Conservation (phyloP, 2,888 invertebrate species). For the Dryomyza anilis region DNA sequence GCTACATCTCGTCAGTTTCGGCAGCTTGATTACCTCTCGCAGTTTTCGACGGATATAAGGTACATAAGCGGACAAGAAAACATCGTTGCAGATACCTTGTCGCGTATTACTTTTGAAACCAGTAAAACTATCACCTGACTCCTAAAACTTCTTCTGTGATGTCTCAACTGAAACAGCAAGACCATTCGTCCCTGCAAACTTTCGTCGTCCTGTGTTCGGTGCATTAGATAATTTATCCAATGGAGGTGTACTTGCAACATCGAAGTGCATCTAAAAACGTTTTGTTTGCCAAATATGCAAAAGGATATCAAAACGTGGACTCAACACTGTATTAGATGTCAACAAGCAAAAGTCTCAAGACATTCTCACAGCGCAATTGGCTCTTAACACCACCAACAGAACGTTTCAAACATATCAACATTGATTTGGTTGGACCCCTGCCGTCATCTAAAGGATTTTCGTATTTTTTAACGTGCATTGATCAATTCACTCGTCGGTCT, state of each 20-base stretch:
- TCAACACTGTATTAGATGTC: conserved; percentile 29
- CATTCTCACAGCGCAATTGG: too few species aligned
- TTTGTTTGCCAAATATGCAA: background rate
- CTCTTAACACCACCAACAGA: background rate
- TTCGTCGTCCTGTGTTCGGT: too few species aligned
- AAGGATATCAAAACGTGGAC: background rate
- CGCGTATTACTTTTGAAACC: background rate
- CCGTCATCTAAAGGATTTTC: background rate
- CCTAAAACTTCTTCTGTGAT: background rate
- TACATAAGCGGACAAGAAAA: conserved; percentile 24
- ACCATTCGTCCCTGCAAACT: too few species aligned
- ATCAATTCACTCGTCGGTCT: background rate
- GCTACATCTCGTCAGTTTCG: conserved; percentile 14
- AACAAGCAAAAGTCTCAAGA: conserved; percentile 37
- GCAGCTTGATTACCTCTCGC: conserved; percentile 8
- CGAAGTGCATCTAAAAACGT: background rate
- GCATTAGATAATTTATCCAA: too few species aligned
- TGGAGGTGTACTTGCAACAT: too few species aligned
- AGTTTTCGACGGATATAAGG: conserved; percentile 24
- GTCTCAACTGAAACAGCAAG: background rate
- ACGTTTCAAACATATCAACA: background rate
- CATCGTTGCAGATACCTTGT: conserved; percentile 11
- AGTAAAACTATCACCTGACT: background rate
- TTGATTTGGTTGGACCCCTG: background rate
- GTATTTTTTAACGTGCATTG: background rate